phyloP scores from a whole-genome alignment of 1,140 invertebrate genomes.

The Doryteuthis pealeii region DNA sequence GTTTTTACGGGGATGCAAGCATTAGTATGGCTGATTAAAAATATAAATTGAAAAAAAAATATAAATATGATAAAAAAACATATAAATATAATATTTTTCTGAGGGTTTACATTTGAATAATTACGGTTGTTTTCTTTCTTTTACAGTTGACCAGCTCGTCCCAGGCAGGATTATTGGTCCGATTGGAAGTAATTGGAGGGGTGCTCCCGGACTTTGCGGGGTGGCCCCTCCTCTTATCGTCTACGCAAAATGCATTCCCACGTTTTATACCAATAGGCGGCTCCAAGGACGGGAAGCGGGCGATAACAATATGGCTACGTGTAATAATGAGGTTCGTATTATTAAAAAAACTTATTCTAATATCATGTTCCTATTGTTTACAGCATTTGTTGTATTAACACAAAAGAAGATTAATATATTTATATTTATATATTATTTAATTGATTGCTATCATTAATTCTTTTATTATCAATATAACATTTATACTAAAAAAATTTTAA shows the following conservation, averaged over 20 bases:
- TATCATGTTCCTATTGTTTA: conserved; percentile 20
- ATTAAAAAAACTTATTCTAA: conserved; percentile 13
- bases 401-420: neutral
- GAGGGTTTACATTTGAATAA: neutral
- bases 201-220: conserved; percentile 79
- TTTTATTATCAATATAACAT: too few relatives aligned
- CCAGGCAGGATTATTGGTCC: conserved; percentile 62
- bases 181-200: conserved; percentile 69
- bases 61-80: neutral
- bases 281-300: conserved; percentile 77
- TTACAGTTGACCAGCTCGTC: neutral
- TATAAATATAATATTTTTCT: neutral
- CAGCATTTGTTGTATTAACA: too few relatives aligned
- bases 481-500: too few relatives aligned
- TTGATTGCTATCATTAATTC: too few relatives aligned
- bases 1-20: neutral
- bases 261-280: conserved; percentile 70
- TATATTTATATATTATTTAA: too few relatives aligned
- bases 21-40: neutral
- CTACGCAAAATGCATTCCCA: conserved; percentile 64
- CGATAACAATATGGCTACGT: conserved; percentile 86
- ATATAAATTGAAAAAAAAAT: neutral
- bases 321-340: conserved; percentile 80
- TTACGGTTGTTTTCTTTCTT: neutral
- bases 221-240: conserved; percentile 82